Evolutionary conservation across 2,888 invertebrate genomes (phyloP), one percentile per base, ranked within the genome.

Genomic region (Bembecia ichneumoniformis): DNA sequence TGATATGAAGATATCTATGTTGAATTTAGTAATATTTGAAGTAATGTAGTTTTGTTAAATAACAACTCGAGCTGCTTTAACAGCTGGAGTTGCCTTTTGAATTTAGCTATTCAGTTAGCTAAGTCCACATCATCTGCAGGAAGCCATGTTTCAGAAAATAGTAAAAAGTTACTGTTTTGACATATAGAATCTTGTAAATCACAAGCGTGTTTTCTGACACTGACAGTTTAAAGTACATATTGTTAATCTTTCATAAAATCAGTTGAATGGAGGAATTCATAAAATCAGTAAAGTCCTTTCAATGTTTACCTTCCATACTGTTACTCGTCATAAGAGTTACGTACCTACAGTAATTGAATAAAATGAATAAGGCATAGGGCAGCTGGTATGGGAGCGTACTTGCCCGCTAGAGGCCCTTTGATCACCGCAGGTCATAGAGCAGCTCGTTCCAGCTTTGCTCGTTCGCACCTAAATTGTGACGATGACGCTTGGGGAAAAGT

Each of bases 221-320:
- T 46, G 16, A 46, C 46, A 46, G 46, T 17, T 20, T 46, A 20
- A 46, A 46, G 13, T 46, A 46, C 16, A 46, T 46, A 46, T 46
- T 7, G 16, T 46, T 46, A 16, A 46, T 16, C 7, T 47, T 47
- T 47, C 14, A 13, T 47, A 47, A 47, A 47, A 17, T 47, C 43
- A 43, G 43, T 13, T n/a, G n/a, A n/a, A n/a, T n/a, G n/a, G n/a
- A n/a, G n/a, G n/a, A n/a, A n/a, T n/a, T n/a, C n/a, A n/a, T n/a
- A n/a, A n/a, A n/a, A n/a, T n/a, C n/a, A n/a, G 43, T 10, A 10
- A 7, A 43, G 10, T 43, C 43, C 43, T 43, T 43, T 7, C 43
- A 43, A 43, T 43, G 43, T 43, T n/a, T n/a, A n/a, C n/a, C n/a
- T n/a, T n/a, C n/a, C n/a, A n/a, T n/a, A n/a, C n/a, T n/a, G n/a